Base-by-base conservation (phyloP, 2,888 invertebrate genomes). In the Tryphoninae sp. region DNA sequence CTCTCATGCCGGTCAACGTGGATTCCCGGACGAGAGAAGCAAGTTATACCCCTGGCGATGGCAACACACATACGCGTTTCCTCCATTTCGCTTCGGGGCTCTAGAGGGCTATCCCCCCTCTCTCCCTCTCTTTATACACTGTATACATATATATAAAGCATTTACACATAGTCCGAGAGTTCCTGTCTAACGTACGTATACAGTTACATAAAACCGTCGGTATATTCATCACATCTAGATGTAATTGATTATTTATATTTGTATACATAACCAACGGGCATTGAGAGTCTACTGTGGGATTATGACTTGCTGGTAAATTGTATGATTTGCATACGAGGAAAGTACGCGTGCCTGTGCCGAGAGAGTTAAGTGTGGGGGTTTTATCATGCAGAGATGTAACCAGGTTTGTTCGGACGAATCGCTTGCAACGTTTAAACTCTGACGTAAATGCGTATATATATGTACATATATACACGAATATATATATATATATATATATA, bases 241-340 rank as follows among this genome's bases (percentile, higher is more conserved):
- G 68, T 82, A 82, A 82, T 82, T 82, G 82, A 82, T 82, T 82
- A 82, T 82, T 82, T 79, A 82, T 82, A 79, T 73, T 82, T 82
- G 82, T 71, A 73, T 51, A 79, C 67, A 79, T 82, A 79, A 76
- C 79, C 76, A 45, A 76, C 67, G 79, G 82, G 82, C 81, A 82
- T 61, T 22, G 58, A 62, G 69, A 33, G 62, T 55, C 55, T 55
- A 53, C 49, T 26, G 1, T 22, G 16, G 16, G 19, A 19, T 55
- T 55, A 9, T 19, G 55, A 16, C 55, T 19, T 16, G 62, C 22
- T 78, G 62, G 72, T 78, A 82, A 82, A 79, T 82, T 73, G 78
- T 82, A 79, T 62, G 68, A 82, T 82, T 82, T 82, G 76, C 82
- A 82, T 82, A 79, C 55, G 22, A 49, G 67, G 26, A 53, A 71